Base-by-base conservation (phyloP, 2,888 invertebrate genomes). In the Heliconius cydno region DNA sequence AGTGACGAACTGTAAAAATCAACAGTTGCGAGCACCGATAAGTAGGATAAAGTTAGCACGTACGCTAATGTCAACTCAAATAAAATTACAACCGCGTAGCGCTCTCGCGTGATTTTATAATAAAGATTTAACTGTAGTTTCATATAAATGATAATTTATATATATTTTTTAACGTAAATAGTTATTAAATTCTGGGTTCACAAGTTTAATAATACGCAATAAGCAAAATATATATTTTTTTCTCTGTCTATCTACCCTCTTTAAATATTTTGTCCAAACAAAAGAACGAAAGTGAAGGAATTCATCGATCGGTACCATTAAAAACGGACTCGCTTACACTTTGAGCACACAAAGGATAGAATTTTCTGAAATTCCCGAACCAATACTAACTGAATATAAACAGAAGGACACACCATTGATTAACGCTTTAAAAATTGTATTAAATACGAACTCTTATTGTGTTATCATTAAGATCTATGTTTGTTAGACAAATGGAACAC, bases 81-180 rank as follows among this genome's bases (percentile, higher is more conserved):
- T 88, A 92, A 82, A 91, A 92, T 93, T 87, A 81, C 81, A 86
- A 84, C 84, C 84, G 86, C 86, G 85, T 78, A 85, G 81, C 82
- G 89, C 87, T 85, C 87, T 85, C 90, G 86, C 94, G 94, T 95
- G 94, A 94, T 94, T 91, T 93, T 89, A 93, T 93, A 92, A 94
- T 95, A 92, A 89, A 90, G 86, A 89, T 60, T 88, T 93, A 93
- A 93, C 94, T 92, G 94, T 94, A 90, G 86, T 84, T 84, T 89
- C 85, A 91, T 91, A 90, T 89, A 90, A 91, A 86, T 85, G 85
- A 85, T 88, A 87, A 91, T 89, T 88, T 89, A 88, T 89, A 34
- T 72, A 68, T 46, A 46, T 90, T 86, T 84, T 83, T 79, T 83
- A 81, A 80, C 87, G 92, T 92, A 91, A 92, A 93, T 89, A 93